A percentile compares a stretch with the other conserved stretches of the same genome.
Conservation (phyloP, 2,888 invertebrate genomes). For the Hyposoter dolosus region DNA sequence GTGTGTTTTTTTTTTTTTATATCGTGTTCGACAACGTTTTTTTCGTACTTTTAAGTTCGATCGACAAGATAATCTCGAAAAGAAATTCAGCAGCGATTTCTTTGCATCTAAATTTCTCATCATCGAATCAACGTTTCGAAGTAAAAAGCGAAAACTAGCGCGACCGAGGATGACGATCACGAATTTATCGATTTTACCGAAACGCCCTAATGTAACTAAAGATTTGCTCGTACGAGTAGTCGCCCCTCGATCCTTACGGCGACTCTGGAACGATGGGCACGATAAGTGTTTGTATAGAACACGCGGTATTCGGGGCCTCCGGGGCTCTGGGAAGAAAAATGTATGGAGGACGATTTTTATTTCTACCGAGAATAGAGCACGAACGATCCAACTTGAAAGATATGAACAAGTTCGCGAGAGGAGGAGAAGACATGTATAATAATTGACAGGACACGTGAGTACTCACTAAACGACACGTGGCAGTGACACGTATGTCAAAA, state of each 20-base stretch:
- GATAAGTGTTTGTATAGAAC: constrained; percentile 42
- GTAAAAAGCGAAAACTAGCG: background rate
- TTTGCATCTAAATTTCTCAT: background rate
- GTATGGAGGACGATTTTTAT: background rate
- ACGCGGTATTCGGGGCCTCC: background rate
- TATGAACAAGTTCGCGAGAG: background rate
- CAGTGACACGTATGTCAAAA: background rate
- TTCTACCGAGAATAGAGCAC: background rate
- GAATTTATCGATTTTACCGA: background rate
- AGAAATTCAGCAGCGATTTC: background rate
- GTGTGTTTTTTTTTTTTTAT: no score
- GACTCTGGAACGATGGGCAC: constrained; percentile 18
- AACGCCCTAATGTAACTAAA: background rate
- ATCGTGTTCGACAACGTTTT: background rate
- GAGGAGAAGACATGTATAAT: background rate
- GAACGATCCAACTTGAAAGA: constrained; percentile 4
- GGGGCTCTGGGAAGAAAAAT: background rate
- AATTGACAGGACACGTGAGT: constrained; percentile 18
- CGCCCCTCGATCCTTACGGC: background rate
- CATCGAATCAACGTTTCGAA: background rate
- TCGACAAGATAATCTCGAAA: background rate
- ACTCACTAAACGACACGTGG: constrained; percentile 1
- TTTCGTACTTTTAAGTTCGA: background rate
- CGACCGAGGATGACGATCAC: background rate
- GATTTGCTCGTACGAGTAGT: background rate